A percentile compares a stretch with the other conserved stretches of the same genome.
These are phyloP conservation scores for Diaperis boleti DNA, from an alignment of 2,888 invertebrate genomes.

Conservation along the genomic window DNA sequence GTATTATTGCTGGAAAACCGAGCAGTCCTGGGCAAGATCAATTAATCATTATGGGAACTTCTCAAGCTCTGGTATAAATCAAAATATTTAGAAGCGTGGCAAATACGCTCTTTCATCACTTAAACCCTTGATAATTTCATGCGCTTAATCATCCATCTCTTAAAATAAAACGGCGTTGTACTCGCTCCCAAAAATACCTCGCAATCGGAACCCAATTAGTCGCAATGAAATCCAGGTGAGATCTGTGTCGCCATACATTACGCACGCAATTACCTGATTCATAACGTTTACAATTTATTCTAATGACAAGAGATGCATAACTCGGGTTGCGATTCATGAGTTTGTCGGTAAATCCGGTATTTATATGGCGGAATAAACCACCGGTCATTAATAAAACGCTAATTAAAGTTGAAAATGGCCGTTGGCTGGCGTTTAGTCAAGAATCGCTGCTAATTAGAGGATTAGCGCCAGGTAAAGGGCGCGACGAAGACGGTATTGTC, in stretches of 20 bases:
- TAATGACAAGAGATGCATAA: constrained; percentile 50
- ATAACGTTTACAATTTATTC: constrained; percentile 53
- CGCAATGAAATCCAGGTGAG: constrained; percentile 39
- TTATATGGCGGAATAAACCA: constrained; percentile 41
- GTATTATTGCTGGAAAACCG: neutral
- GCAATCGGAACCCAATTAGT: no score
- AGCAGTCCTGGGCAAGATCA: constrained; percentile 14
- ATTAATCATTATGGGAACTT: constrained; percentile 40
- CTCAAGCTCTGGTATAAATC: constrained; percentile 55
- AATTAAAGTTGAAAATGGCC: constrained; percentile 35
- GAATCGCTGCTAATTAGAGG: constrained; percentile 20
- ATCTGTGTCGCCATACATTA: constrained; percentile 35
- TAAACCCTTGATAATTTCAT: constrained; percentile 58
- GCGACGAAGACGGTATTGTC: neutral
- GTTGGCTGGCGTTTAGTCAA: constrained; percentile 20
- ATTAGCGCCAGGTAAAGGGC: constrained; percentile 2
- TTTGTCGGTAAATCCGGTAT: constrained; percentile 43
- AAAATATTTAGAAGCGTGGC: constrained; percentile 61
- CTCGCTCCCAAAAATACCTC: no score
- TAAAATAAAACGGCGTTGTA: constrained; percentile 33
- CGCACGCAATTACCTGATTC: constrained; percentile 46
- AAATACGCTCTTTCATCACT: constrained; percentile 59
- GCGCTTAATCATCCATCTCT: constrained; percentile 54
- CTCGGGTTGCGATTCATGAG: constrained; percentile 43
- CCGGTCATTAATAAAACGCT: constrained; percentile 30